Percentiles rank a stretch among this genome's conserved stretches.
These are phyloP conservation scores for Aplocera efformata DNA, from an alignment of 2,888 invertebrate genomes.

Conservation along the genomic window DNA sequence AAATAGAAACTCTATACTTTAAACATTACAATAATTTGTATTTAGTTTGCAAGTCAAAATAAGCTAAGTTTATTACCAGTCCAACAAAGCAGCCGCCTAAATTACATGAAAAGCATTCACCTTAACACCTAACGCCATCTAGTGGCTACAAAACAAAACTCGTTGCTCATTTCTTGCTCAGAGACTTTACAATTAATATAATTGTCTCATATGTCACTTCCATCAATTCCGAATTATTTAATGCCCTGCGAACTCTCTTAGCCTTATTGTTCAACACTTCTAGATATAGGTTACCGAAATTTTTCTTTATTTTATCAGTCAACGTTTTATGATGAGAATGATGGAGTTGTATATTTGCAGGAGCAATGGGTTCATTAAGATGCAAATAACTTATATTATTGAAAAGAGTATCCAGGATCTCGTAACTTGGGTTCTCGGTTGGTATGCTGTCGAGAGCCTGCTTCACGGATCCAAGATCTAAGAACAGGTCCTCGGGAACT, in stretches of 20 bases:
- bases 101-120: too few relatives aligned
- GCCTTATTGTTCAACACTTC: slow-evolving; percentile 7
- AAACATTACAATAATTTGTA: too few relatives aligned
- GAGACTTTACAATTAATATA: slow-evolving; percentile 11
- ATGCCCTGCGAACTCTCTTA: background rate
- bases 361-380: slow-evolving; percentile 7
- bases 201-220: slow-evolving; percentile 19
- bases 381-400: slow-evolving; percentile 10
- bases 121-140: too few relatives aligned
- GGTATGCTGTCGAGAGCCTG: slow-evolving; percentile 12
- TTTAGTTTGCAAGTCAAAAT: too few relatives aligned
- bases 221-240: slow-evolving; percentile 13
- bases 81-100: too few relatives aligned
- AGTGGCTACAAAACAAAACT: background rate
- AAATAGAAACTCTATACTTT: too few relatives aligned
- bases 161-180: background rate
- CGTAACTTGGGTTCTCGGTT: slow-evolving; percentile 3
- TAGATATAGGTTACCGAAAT: slow-evolving; percentile 8
- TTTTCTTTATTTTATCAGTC: slow-evolving; percentile 11
- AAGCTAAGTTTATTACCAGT: too few relatives aligned
- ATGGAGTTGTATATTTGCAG: background rate
- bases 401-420: slow-evolving; percentile 6
- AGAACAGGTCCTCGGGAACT: slow-evolving; percentile 3
- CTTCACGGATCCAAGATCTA: slow-evolving; percentile 12
- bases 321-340: slow-evolving; percentile 4